phyloP scores from a whole-genome alignment of 2,888 invertebrate genomes.

The Drosophila niveifrons region DNA sequence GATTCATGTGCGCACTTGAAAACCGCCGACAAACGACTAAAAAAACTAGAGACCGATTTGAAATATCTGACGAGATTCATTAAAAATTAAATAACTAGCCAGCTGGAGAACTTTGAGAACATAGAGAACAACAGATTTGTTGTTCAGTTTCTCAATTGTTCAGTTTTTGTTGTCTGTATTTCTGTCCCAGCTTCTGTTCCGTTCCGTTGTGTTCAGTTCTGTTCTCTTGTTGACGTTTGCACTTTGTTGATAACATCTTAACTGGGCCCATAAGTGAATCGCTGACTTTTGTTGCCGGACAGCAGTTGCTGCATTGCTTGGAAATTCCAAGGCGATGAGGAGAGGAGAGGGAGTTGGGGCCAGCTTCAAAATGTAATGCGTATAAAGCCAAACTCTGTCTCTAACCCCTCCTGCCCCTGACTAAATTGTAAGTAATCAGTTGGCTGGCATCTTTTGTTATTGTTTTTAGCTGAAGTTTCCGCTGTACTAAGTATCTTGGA shows the following conservation, averaged over 20 bases:
- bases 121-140: conserved; percentile 26
- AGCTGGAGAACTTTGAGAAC: conserved; percentile 18
- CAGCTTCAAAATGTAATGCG: conserved; percentile 49
- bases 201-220: conserved; percentile 25
- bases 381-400: conserved; percentile 37
- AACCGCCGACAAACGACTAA: conserved; percentile 73
- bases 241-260: conserved; percentile 80
- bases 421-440: conserved; percentile 80
- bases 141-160: conserved; percentile 45
- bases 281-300: conserved; percentile 44
- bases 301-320: conserved; percentile 42
- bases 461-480: conserved; percentile 72
- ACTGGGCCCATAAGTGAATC: conserved; percentile 60
- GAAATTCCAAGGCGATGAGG: not conserved
- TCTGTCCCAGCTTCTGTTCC: conserved; percentile 32
- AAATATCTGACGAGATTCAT: conserved; percentile 74
- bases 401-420: not conserved
- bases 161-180: conserved; percentile 33
- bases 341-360: conserved; percentile 6
- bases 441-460: conserved; percentile 73
- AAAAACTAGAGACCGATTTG: conserved; percentile 55
- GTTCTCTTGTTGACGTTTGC: conserved; percentile 62
- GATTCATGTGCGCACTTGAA: conserved; percentile 74
- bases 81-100: conserved; percentile 67
- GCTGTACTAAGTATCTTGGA: conserved; percentile 64